Evolutionary conservation across 2,797 vertebrate species (phyloP), one percentile per base, ranked within the genome.

Genomic region (Buphagus erythrorhynchus): DNA sequence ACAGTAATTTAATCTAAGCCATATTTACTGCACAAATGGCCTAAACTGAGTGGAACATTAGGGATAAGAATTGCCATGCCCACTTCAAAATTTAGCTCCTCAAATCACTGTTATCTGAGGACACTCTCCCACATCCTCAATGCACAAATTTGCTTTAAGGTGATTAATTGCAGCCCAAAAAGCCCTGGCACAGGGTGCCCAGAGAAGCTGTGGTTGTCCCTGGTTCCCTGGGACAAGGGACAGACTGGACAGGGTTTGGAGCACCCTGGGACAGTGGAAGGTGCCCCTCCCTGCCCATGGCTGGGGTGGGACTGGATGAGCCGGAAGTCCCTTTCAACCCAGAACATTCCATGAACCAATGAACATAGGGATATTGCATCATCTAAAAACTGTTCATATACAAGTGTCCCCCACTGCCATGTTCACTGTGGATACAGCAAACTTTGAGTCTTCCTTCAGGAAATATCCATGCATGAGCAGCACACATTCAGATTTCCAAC

Each of bases 161-260:
- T 48, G 9, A 43, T 42, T 62, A 25, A 11, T 31, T 31, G 25
- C 2, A 31, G 16, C 19, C 36, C 16, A 15, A n/a, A 75, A 55
- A 29, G 5, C 29, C 1, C 2, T 16, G 51, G 20, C 15, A 69
- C 38, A 69, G 28, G 13, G 0, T 38, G 8, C 29, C 19, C 35
- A 68, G n/a, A 82, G 49, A 0, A 38, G 22, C 10, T 57, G 24
- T 3, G 13, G 36, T 9, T 62, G n/a, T 5, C 6, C 49, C 20
- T 62, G 38, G 26, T 38, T 26, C 20, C 11, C 43, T 57, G 43
- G 20, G 40, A 40, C 40, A 40, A 40, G 40, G 40, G 43, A 12
- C 19, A 13, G 16, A 43, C 0, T 71, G 36, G 33, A 11, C 0
- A 0, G 16, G 16, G 14, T 2, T 71, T 33, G n/a, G 38, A 76